Base-by-base conservation (phyloP, 2,888 invertebrate species). In the Dasypolia templi region DNA sequence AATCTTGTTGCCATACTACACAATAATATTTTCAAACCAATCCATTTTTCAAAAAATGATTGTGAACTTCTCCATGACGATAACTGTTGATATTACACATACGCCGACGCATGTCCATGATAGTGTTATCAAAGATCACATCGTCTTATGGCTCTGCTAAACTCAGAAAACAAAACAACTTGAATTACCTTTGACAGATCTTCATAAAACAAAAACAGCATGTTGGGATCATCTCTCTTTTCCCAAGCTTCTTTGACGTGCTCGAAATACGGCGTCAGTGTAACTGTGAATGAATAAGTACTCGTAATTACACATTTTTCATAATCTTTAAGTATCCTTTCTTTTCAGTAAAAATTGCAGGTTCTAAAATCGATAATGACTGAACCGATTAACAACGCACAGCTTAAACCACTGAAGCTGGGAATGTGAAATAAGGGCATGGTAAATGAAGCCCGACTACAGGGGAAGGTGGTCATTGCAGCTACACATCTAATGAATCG, bases 181-280 rank as follows among this genome's bases (percentile, higher is more conserved):
- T 3, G 6, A 55, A n/a, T 83, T 93, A 97, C 97, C 91, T 95
- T 94, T 68, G 96, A 94, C 94, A 98, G 96, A 79, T 98, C 97
- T 93, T 98, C 98, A 87, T 98, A 98, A 88, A 97, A 97, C 55
- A 98, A 91, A 84, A 98, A 98, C 0, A 98, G 92, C 44, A 98
- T 93, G 92, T 98, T 98, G 1, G 97, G 92, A 82, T 97, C 94
- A 75, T 97, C 82, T 76, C 97, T 96, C 42, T 96, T 88, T 0
- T 94, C 92, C 97, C 97, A 97, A 0, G 97, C 98, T 93, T 98
- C 98, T 86, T 97, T 97, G 0, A 98, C 90, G 88, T 98, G 98
- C 65, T 97, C 96, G 96, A 97, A 98, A 87, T 97, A 98, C 0
- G 98, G 98, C 61, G 97, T 95, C 96, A 97, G 97, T 1, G 96